Conservation (phyloP, 2,888 invertebrate species). For the Acleris laterana region DNA sequence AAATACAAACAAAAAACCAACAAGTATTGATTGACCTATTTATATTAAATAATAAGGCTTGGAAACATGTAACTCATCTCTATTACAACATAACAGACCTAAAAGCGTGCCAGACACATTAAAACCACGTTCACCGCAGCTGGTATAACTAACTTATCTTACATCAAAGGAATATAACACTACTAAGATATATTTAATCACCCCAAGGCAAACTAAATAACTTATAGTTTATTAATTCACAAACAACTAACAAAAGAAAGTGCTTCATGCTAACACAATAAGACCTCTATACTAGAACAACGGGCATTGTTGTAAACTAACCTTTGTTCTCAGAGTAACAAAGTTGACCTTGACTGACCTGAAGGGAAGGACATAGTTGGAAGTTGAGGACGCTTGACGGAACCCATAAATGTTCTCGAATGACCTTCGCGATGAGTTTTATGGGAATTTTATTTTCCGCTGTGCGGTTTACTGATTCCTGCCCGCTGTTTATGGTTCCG, state of each 20-base stretch:
- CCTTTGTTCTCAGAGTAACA: constrained; percentile 7
- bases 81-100: too few relatives aligned
- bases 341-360: constrained; percentile 9
- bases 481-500: constrained; percentile 25
- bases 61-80: too few relatives aligned
- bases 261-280: not conserved
- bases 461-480: constrained; percentile 31
- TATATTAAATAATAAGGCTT: too few relatives aligned
- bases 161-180: too few relatives aligned
- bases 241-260: constrained; percentile 1
- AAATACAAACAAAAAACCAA: too few relatives aligned
- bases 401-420: constrained; percentile 26
- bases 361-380: constrained; percentile 5
- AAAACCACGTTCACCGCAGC: too few relatives aligned
- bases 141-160: too few relatives aligned
- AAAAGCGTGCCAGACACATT: too few relatives aligned
- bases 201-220: not conserved
- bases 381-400: constrained; percentile 29
- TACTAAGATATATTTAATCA: too few relatives aligned
- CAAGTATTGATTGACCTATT: too few relatives aligned
- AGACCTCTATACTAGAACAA: constrained; percentile 1
- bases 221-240: not conserved
- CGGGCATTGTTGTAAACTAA: constrained; percentile 4
- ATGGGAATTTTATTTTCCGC: constrained; percentile 34
- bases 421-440: constrained; percentile 29